Conservation (phyloP, 2,888 invertebrate species). For the Drosophila nr. medialis region DNA sequence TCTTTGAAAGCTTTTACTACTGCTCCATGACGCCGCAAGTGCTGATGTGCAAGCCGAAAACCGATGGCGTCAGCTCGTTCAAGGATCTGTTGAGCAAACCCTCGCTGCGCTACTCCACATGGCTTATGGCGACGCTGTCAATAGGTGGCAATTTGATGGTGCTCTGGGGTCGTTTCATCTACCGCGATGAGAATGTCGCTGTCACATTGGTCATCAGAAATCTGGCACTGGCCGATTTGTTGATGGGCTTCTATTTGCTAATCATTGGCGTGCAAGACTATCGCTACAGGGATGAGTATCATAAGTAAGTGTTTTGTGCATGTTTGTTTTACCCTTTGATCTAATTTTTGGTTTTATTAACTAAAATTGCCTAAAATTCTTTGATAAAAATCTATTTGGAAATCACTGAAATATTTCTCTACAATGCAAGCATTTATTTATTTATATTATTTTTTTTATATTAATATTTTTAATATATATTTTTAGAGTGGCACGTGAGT, state of each 20-base stretch:
- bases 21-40: slow-evolving; percentile 87
- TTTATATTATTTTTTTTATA: background rate
- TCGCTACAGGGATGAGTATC: slow-evolving; percentile 87
- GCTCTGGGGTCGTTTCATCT: slow-evolving; percentile 87
- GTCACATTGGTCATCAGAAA: slow-evolving; percentile 88
- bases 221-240: slow-evolving; percentile 88
- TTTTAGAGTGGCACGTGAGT: slow-evolving; percentile 86
- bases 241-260: slow-evolving; percentile 89
- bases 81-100: slow-evolving; percentile 87
- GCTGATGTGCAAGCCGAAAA: slow-evolving; percentile 86
- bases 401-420: background rate
- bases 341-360: background rate
- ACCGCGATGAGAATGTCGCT: slow-evolving; percentile 87
- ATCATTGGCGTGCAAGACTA: slow-evolving; percentile 87
- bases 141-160: slow-evolving; percentile 88
- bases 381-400: background rate
- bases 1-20: slow-evolving; percentile 88
- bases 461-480: background rate
- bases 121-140: slow-evolving; percentile 87
- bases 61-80: slow-evolving; percentile 88
- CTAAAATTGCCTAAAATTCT: background rate
- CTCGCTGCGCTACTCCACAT: slow-evolving; percentile 87
- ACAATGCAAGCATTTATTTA: background rate
- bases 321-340: background rate
- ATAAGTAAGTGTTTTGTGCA: slow-evolving; percentile 66